Percentiles rank a stretch among this genome's conserved stretches.
These are phyloP conservation scores for Sebastes paucispinis DNA, from an alignment of 2,797 vertebrate genomes.

Conservation along the genomic window DNA sequence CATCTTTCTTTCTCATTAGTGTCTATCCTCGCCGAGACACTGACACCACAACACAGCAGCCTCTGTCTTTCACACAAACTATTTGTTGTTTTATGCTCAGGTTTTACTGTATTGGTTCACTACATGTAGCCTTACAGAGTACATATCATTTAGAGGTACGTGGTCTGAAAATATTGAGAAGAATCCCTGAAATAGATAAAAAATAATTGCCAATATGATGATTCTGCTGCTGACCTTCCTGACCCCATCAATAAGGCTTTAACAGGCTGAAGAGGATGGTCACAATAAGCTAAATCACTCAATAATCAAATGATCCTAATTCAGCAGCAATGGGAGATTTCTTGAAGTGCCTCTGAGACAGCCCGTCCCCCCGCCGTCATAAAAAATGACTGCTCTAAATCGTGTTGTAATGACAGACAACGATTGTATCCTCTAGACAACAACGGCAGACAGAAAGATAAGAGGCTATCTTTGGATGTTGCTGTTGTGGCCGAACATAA, in stretches of 20 bases:
- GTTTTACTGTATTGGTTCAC: too few species aligned
- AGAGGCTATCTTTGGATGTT: not conserved
- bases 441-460: not conserved
- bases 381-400: constrained; percentile 10
- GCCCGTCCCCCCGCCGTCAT: not conserved
- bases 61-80: too few species aligned
- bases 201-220: not conserved
- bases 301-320: constrained; percentile 30
- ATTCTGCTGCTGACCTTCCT: not conserved
- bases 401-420: not conserved
- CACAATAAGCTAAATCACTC: not conserved
- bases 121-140: too few species aligned
- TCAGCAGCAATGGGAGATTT: not conserved
- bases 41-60: not conserved
- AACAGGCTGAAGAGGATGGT: not conserved
- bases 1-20: constrained; percentile 7
- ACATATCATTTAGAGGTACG: rapidly evolving
- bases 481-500: not conserved
- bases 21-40: not conserved
- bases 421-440: not conserved
- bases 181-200: not conserved
- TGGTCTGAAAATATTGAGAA: not conserved
- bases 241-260: not conserved
- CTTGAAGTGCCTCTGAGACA: constrained; percentile 26
- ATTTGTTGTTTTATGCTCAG: too few species aligned